These are phyloP conservation scores for Drosophila quadrilineata DNA, from an alignment of 1,140 invertebrate species.

Conservation along the genomic window DNA sequence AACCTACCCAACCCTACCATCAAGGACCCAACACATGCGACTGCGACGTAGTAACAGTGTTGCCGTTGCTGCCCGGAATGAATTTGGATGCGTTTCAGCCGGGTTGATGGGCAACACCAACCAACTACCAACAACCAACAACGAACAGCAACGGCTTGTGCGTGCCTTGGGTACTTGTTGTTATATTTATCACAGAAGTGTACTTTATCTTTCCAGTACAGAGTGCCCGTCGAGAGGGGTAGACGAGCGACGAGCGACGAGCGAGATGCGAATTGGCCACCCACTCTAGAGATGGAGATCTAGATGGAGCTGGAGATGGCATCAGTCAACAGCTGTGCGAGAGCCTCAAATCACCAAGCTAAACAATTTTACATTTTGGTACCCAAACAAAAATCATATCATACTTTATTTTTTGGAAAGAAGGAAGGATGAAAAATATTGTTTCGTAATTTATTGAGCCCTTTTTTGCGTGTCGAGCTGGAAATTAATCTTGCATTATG, in stretches of 20 bases:
- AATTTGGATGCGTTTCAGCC: slow-evolving; percentile 61
- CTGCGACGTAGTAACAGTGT: neutral
- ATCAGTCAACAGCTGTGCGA: slow-evolving; percentile 67
- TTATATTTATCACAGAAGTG: slow-evolving; percentile 75
- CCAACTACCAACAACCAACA: no score
- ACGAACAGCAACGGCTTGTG: slow-evolving; percentile 50
- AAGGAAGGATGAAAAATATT: slow-evolving; percentile 38
- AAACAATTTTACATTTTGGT: slow-evolving; percentile 71
- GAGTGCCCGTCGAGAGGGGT: slow-evolving; percentile 33
- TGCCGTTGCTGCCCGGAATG: slow-evolving; percentile 22
- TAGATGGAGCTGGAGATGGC: no score
- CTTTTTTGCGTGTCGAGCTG: slow-evolving; percentile 36
- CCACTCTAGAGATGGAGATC: no score
- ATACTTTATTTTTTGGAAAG: no score
- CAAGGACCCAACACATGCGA: slow-evolving; percentile 1
- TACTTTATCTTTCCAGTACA: slow-evolving; percentile 71
- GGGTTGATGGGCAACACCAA: slow-evolving; percentile 40
- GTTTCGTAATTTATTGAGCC: slow-evolving; percentile 55
- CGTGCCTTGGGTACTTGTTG: slow-evolving; percentile 77
- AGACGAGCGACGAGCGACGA: no score
- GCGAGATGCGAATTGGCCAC: no score
- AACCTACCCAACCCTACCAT: no score
- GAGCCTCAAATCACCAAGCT: slow-evolving; percentile 39
- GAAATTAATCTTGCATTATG: slow-evolving; percentile 77
- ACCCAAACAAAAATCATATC: slow-evolving; percentile 15